Percentiles rank a stretch among this genome's conserved stretches.
Evolutionary conservation across 2,888 invertebrate species (phyloP).

Genomic region (Platycnemis pennipes): DNA sequence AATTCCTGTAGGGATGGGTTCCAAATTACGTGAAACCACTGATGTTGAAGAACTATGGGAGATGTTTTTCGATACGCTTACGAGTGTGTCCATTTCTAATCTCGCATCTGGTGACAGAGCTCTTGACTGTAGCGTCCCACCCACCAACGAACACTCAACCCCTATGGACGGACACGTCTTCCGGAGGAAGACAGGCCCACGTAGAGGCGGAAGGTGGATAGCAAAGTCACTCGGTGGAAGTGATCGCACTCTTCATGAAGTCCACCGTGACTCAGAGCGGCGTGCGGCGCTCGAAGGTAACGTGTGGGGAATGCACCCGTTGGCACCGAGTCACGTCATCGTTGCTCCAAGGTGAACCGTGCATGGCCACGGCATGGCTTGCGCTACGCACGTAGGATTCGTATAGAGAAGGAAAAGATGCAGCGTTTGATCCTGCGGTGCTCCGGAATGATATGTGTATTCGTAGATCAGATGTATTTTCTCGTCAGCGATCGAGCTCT

Average conservation of each 20-base stretch:
- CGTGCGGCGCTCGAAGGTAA: background rate
- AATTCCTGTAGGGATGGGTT: too few species aligned
- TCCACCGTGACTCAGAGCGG: background rate
- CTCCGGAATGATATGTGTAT: background rate
- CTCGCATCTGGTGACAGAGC: background rate
- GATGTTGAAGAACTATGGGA: too few species aligned
- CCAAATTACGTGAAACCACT: too few species aligned
- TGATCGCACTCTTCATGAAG: background rate
- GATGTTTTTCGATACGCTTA: too few species aligned
- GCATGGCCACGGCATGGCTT: background rate
- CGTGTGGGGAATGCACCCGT: background rate
- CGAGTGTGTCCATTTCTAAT: too few species aligned
- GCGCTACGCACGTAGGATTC: background rate
- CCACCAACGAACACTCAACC: too few species aligned
- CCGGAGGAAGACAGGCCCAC: background rate
- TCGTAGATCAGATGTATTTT: background rate
- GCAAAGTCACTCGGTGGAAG: background rate
- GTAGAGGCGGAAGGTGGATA: background rate
- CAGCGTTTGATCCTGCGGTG: background rate
- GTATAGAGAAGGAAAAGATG: background rate
- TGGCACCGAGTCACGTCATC: conserved; percentile 8
- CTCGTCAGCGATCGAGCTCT: background rate
- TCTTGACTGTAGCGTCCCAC: background rate
- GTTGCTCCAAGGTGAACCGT: background rate
- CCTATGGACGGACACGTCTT: background rate